These are phyloP conservation scores for Protula sp. DNA, from an alignment of 2,888 invertebrate species.

Conservation along the genomic window DNA sequence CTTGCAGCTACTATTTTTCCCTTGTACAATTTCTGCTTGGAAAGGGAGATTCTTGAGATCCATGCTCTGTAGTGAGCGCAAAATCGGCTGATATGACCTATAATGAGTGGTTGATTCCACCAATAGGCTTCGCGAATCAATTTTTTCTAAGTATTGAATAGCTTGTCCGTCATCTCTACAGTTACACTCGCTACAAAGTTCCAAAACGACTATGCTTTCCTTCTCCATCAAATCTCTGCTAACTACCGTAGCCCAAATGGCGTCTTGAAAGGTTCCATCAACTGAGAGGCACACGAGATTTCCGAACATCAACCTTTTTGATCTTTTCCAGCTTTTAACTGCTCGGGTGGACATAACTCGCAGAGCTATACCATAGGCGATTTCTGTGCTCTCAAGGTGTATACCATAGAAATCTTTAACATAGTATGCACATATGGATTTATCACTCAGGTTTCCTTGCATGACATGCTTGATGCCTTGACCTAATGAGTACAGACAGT, in stretches of 20 bases:
- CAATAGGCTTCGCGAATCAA: constrained; percentile 55
- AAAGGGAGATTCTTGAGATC: constrained; percentile 62
- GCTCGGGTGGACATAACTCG: constrained; percentile 5
- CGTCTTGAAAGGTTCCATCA: constrained; percentile 13
- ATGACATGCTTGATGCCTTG: constrained; percentile 5
- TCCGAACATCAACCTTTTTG: constrained; percentile 16
- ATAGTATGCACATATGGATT: constrained; percentile 19
- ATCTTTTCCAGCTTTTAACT: constrained; percentile 11
- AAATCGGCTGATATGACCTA: constrained; percentile 70
- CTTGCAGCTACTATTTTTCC: too few species aligned
- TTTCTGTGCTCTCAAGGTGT: neutral
- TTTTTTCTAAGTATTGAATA: constrained; percentile 1
- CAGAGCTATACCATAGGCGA: constrained; percentile 10
- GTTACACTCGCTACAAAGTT: constrained; percentile 14
- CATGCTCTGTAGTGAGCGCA: constrained; percentile 63
- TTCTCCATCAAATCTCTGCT: constrained; percentile 10
- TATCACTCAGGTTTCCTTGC: constrained; percentile 9
- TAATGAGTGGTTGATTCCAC: constrained; percentile 71
- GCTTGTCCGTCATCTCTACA: neutral
- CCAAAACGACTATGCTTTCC: constrained; percentile 10
- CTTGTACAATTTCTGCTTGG: constrained; percentile 61
- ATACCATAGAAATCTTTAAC: constrained; percentile 6
- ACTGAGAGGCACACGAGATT: constrained; percentile 18
- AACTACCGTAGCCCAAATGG: constrained; percentile 20
- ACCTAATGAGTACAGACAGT: constrained; percentile 13